These are phyloP conservation scores for Lindbergichthys nudifrons DNA, from an alignment of 2,797 vertebrate species.

Conservation along the genomic window DNA sequence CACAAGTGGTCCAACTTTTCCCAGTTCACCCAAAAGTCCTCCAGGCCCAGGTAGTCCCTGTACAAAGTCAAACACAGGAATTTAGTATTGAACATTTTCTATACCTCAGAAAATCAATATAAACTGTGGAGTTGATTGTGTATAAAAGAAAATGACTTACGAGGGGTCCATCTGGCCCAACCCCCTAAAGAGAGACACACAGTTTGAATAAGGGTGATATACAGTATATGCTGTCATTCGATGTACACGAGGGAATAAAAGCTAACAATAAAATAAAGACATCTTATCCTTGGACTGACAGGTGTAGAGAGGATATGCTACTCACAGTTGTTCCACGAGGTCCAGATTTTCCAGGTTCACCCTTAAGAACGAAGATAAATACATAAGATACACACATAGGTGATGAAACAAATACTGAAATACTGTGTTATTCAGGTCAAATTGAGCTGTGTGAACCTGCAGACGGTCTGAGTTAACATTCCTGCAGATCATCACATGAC, in stretches of 20 bases:
- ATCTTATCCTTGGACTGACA: conserved; percentile 2
- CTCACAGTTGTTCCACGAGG: conserved; percentile 93
- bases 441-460: conserved; percentile 37
- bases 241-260: background rate
- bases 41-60: conserved; percentile 92
- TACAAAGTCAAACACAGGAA: conserved; percentile 52
- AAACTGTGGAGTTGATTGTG: background rate
- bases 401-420: conserved; percentile 11
- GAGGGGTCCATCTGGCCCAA: conserved; percentile 89
- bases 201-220: conserved; percentile 24
- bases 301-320: conserved; percentile 45
- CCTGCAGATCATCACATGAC: conserved; percentile 77
- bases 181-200: conserved; percentile 85
- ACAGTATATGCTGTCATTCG: background rate
- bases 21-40: conserved; percentile 93
- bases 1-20: conserved; percentile 89
- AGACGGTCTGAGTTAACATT: conserved; percentile 70
- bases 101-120: background rate
- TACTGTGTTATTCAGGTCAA: conserved; percentile 18
- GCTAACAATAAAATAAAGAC: conserved; percentile 1
- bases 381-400: conserved; percentile 14
- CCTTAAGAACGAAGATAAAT: conserved; percentile 80
- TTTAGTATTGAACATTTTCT: background rate
- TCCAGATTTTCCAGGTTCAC: conserved; percentile 93
- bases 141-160: conserved; percentile 83